Evolutionary conservation across 1,140 invertebrate species (phyloP).

Genomic region (Portunus trituberculatus): DNA sequence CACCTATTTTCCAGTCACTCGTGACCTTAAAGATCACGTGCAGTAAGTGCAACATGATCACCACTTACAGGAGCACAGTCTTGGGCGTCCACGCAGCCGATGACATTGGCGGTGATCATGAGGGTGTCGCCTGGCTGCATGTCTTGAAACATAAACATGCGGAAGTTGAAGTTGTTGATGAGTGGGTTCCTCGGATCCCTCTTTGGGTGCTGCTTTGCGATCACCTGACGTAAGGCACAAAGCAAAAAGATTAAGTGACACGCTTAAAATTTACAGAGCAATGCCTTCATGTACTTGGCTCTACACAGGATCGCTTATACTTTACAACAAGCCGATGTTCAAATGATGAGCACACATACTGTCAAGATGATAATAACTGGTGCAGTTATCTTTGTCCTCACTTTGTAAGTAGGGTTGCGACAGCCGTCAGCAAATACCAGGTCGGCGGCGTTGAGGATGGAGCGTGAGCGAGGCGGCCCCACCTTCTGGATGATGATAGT

Average conservation of each 20-base stretch:
- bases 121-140: conserved; percentile 85
- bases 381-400: background rate
- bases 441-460: conserved; percentile 79
- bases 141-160: conserved; percentile 86
- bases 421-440: conserved; percentile 84
- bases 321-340: too few species aligned
- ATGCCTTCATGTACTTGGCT: too few species aligned
- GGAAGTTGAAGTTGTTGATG: conserved; percentile 83
- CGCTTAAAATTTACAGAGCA: too few species aligned
- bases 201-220: conserved; percentile 82
- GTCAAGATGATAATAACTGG: background rate
- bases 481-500: conserved; percentile 83
- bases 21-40: too few species aligned
- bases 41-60: too few species aligned
- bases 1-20: too few species aligned
- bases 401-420: conserved; percentile 83
- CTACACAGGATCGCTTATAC: too few species aligned
- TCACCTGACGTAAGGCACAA: conserved; percentile 68
- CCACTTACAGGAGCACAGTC: conserved; percentile 82
- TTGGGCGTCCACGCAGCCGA: conserved; percentile 83
- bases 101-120: conserved; percentile 83
- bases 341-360: too few species aligned
- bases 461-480: conserved; percentile 77
- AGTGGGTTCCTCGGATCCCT: conserved; percentile 80
- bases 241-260: background rate